Percentiles rank a stretch among this genome's conserved stretches.
These are phyloP conservation scores for Spongilla lacustris DNA, from an alignment of 37 sponge, comb jelly and placozoan species.

Conservation along the genomic window DNA sequence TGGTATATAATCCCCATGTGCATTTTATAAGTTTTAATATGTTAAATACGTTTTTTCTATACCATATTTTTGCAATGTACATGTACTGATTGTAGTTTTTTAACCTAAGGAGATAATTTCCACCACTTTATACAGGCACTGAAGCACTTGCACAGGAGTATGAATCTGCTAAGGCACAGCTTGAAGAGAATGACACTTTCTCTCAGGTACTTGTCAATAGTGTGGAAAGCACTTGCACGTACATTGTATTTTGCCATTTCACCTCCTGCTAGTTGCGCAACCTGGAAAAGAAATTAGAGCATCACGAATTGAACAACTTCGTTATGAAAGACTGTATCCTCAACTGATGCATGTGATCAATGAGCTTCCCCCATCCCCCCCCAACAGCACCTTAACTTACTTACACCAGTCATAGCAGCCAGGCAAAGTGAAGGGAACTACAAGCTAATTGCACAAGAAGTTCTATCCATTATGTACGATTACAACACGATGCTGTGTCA, in stretches of 20 bases:
- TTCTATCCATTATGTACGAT: conserved; percentile 29
- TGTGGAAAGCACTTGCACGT: background rate
- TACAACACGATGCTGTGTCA: conserved; percentile 76
- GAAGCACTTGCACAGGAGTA: conserved; percentile 45
- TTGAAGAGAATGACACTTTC: conserved; percentile 87
- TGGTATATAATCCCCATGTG: too few relatives aligned
- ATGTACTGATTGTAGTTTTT: background rate
- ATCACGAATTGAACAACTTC: conserved; percentile 93
- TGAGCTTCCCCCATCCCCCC: too few relatives aligned
- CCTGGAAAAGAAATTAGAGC: conserved; percentile 92
- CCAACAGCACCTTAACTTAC: too few relatives aligned
- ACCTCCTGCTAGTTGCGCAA: conserved; percentile 75
- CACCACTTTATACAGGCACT: conserved; percentile 52
- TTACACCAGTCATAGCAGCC: conserved; percentile 58
- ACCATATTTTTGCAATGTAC: too few relatives aligned
- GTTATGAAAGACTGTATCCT: conserved; percentile 95
- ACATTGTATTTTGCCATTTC: background rate
- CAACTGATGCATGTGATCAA: too few relatives aligned
- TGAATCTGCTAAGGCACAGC: conserved; percentile 66
- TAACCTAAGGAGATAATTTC: too few relatives aligned
- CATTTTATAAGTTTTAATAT: background rate
- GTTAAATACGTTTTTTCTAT: too few relatives aligned
- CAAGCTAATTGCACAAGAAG: conserved; percentile 53
- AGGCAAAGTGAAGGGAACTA: conserved; percentile 74
- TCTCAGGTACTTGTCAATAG: conserved; percentile 67